Base-by-base conservation (phyloP, 2,797 vertebrate genomes). In the Glossophaga mutica region DNA sequence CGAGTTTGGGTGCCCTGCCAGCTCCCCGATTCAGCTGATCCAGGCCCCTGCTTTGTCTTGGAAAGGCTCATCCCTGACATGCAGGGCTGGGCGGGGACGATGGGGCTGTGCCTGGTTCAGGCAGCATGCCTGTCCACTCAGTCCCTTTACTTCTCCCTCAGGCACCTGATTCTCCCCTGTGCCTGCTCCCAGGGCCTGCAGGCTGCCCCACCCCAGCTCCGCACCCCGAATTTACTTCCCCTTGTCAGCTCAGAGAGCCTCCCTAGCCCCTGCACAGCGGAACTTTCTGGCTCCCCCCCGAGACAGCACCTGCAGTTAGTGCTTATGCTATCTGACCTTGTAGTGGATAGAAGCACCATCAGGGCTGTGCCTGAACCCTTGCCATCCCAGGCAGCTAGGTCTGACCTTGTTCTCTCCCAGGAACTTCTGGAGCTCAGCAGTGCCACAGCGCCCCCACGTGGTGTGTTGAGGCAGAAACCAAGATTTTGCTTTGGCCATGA, bases 391-490 rank as follows among this genome's bases (percentile, higher is more conserved):
- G 9, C 12, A n/a, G 2, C 24, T 5, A 12, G 19, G 19, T 70
- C 78, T 37, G 19, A 19, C 22, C 7, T 7, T 32, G 24, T 5
- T 73, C 2, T 15, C 67, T 8, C 12, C 9, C 21, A 32, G 10
- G 22, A 42, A 22, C 9, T 62, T 22, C 1, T 9, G 24, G 6
- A 48, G 22, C 12, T 50, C 8, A 0, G 44, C 21, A 16, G 9
- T 34, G 19, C 44, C 39, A 57, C 32, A 83, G 91, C 9, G 11
- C 52, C 79, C 52, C 68, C 26, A 0, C 10, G 29, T 37, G 79
- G n/a, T 0, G 22, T 0, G 3, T 37, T 24, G 5, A 8, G 24
- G 0, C 1, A 19, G 8, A 16, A 48, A 67, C 29, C 39, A 83
- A 68, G 16, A 44, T 26, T 68, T 73, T 67, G 5, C 34, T 15